Base-by-base conservation (phyloP, 2,113 vertebrate genomes). In the Vulpes ferrilata region DNA sequence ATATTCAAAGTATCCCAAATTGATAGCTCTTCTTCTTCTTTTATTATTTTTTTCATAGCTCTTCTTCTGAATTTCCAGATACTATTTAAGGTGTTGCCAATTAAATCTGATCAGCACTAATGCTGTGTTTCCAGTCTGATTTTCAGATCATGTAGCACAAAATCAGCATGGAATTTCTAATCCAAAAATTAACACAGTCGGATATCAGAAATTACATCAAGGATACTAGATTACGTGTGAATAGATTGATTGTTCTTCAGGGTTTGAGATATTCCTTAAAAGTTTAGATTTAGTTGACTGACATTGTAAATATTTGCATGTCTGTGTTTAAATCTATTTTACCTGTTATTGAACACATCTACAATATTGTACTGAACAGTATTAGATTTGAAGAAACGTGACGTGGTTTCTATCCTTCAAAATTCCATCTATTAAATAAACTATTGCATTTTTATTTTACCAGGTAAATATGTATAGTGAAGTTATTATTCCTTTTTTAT, bases 121-220 rank as follows among this genome's bases (percentile, higher is more conserved):
- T 48, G n/a, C 11, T 51, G 53, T 51, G 92, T 93, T 96, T 94
- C 59, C 82, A 95, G 76, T 92, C 69, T 96, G 78, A 93, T 97
- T 97, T 97, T 96, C 96, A 95, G 62, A 88, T 90, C 59, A 89
- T 60, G 73, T 79, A 93, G 71, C 64, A 95, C 11, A 92, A 97
- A 97, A 96, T 97, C 86, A 96, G 78, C 82, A 90, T 86, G 69
- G 53, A 93, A 95, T n/a, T 80, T 93, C 88, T 96, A 95, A 95
- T 86, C 19, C 43, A 57, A 62, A 97, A 95, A 96, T 95, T 96
- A 96, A 92, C 74, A n/a, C 88, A 89, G 92, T 43, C 65, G 12
- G 57, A 74, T 93, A 93, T 67, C 48, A 92, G 55, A 96, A 85
- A 80, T 93, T 76, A 95, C 6, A 86, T 92, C 74, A 90, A 96